Evolutionary conservation across 64 coral and sea anemone genomes (phyloP).

Genomic region (Dendrophyllia cribrosa): DNA sequence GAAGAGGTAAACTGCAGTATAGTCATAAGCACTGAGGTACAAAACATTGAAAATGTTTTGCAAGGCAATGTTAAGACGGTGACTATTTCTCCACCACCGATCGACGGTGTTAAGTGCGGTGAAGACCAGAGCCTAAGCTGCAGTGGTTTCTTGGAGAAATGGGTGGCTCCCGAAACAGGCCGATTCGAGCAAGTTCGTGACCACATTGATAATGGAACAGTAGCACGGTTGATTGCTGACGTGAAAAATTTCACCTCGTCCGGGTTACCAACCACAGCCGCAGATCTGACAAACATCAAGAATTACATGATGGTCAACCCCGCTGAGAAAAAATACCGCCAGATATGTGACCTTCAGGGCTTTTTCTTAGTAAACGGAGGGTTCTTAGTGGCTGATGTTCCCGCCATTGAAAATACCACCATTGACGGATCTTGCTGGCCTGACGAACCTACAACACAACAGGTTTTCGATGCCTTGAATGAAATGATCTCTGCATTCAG

Average conservation of each 20-base stretch:
- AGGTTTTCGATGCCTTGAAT: constrained; percentile 54
- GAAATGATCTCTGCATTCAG: constrained; percentile 39
- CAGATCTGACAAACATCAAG: constrained; percentile 47
- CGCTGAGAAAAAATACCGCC: constrained; percentile 15
- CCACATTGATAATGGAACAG: constrained; percentile 9
- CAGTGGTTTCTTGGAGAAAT: constrained; percentile 54
- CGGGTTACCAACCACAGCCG: not conserved
- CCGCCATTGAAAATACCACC: not conserved
- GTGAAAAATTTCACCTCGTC: constrained; percentile 32
- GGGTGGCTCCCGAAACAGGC: not conserved
- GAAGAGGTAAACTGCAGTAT: constrained; percentile 13
- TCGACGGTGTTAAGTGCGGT: constrained; percentile 56
- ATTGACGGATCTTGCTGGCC: not conserved
- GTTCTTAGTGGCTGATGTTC: constrained; percentile 46
- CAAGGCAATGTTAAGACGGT: constrained; percentile 17
- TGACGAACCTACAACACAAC: constrained; percentile 37
- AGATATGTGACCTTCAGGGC: constrained; percentile 65
- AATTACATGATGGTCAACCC: constrained; percentile 31
- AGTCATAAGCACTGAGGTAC: constrained; percentile 18
- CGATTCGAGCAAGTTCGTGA: constrained; percentile 33
- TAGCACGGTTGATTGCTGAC: not conserved
- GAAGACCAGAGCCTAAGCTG: constrained; percentile 12
- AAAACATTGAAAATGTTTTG: not conserved
- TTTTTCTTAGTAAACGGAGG: constrained; percentile 52
- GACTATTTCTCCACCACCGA: constrained; percentile 24